Conservation (phyloP, 2,888 invertebrate genomes). For the Heteromyza rotundicornis region DNA sequence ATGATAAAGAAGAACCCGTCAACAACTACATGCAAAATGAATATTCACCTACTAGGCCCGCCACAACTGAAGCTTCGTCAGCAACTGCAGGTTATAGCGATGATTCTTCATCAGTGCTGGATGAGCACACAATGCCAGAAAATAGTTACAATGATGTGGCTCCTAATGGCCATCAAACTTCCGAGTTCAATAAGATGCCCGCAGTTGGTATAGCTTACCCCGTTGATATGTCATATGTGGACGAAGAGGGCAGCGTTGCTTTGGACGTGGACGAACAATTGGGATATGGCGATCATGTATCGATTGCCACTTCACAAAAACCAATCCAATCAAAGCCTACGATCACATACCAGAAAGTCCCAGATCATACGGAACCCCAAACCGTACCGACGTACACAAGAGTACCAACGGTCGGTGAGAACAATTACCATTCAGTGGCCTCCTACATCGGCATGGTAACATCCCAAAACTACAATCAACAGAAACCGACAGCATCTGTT, state of each 20-base stretch:
- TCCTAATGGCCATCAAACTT: constrained; percentile 44
- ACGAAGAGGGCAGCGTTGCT: constrained; percentile 39
- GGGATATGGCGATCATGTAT: constrained; percentile 32
- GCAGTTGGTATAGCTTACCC: constrained; percentile 58
- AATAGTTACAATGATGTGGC: constrained; percentile 45
- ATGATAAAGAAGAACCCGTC: constrained; percentile 31
- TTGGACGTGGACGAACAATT: constrained; percentile 33
- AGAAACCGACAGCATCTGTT: constrained; percentile 22
- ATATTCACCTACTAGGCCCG: constrained; percentile 28
- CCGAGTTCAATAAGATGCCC: constrained; percentile 60
- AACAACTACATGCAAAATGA: constrained; percentile 1
- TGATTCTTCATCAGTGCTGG: constrained; percentile 39
- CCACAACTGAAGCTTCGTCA: constrained; percentile 26
- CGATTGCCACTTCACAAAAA: constrained; percentile 11
- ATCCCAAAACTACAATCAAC: constrained; percentile 46
- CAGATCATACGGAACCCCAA: constrained; percentile 28
- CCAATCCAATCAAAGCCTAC: constrained; percentile 30
- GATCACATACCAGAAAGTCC: constrained; percentile 36
- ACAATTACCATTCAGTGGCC: constrained; percentile 41
- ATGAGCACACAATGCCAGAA: constrained; percentile 54
- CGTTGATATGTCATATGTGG: constrained; percentile 52
- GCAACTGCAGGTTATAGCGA: constrained; percentile 36
- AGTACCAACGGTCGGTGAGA: constrained; percentile 34
- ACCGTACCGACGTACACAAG: constrained; percentile 34
- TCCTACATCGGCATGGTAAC: constrained; percentile 50